Evolutionary conservation across 92 coral and sea anemone genomes (phyloP).

Genomic region (Epizoanthus rinbou): DNA sequence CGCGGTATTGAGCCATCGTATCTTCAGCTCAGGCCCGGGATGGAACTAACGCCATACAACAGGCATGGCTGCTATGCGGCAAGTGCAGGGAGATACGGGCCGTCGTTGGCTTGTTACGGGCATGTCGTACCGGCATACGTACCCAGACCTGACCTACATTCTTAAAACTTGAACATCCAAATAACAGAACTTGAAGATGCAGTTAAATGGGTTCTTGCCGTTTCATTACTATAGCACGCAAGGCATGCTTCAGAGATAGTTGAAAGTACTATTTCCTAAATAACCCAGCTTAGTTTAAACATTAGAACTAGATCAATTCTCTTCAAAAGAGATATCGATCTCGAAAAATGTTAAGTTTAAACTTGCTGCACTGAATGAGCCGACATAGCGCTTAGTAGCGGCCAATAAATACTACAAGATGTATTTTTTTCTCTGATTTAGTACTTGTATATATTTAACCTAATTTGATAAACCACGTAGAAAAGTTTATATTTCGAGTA

Average conservation of each 20-base stretch:
- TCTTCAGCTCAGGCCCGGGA: conserved; percentile 68
- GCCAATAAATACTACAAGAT: background rate
- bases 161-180: background rate
- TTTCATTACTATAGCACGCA: background rate
- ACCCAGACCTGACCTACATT: conserved; percentile 32
- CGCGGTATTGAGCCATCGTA: conserved; percentile 70
- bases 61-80: conserved; percentile 65
- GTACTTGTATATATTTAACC: background rate
- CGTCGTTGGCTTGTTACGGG: conserved; percentile 74
- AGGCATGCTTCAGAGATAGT: background rate
- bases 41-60: conserved; percentile 66
- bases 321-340: conserved; percentile 33
- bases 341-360: background rate
- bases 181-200: background rate
- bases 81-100: conserved; percentile 55
- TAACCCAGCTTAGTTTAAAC: background rate
- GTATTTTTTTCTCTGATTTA: background rate
- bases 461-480: background rate
- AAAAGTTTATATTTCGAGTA: background rate
- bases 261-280: background rate
- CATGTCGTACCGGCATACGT: conserved; percentile 64
- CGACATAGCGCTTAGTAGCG: background rate
- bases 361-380: background rate
- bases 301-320: conserved; percentile 11
- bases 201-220: no score